Evolutionary conservation across 1,140 invertebrate genomes (phyloP), one percentile per base, ranked within the genome.

Genomic region (Oscheius sp.): DNA sequence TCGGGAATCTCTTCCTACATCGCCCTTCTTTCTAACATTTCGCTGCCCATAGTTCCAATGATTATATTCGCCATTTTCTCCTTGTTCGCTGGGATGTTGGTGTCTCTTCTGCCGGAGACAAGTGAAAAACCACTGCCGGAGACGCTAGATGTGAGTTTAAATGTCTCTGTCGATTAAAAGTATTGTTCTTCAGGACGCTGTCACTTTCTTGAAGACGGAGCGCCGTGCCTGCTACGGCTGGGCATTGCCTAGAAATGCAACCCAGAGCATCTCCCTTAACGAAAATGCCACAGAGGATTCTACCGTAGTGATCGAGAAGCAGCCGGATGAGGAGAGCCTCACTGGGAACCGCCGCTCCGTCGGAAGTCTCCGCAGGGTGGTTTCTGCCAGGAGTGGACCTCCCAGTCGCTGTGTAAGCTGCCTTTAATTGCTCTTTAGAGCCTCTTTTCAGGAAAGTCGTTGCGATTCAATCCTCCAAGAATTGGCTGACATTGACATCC

Each of bases 41-140:
- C 83, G 3, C 64, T 84, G 20, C 80, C 83, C n/a, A 77, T 84
- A 36, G 82, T 83, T 49, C 82, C 82, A 4, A 83, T 83, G 82
- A 83, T 83, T 18, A 83, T 83, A 42, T 83, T 83, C 64, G 74
- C 79, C 26, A 68, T 79, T 10, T 84, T 84, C 63, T 84, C 83
- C 2, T 64, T 84, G 18, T 73, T 84, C 49, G 83, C 83, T n/a
- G 82, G 79, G 23, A 75, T 77, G 42, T 34, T 84, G 7, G 83
- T 84, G 18, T 69, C 77, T 42, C 45, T 84, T 29, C 59, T 83
- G 26, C 83, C 83, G 13, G 82, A 83, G 63, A 83, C 82, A 4
- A 71, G 75, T 23, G 83, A 84, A 59, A 79, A 74, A 26, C 82
- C 82, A 38, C 61, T 83, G 35, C 82, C 82, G 15, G 79, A 79